phyloP scores from a whole-genome alignment of 2,113 vertebrate species.

The Mobula birostris region DNA sequence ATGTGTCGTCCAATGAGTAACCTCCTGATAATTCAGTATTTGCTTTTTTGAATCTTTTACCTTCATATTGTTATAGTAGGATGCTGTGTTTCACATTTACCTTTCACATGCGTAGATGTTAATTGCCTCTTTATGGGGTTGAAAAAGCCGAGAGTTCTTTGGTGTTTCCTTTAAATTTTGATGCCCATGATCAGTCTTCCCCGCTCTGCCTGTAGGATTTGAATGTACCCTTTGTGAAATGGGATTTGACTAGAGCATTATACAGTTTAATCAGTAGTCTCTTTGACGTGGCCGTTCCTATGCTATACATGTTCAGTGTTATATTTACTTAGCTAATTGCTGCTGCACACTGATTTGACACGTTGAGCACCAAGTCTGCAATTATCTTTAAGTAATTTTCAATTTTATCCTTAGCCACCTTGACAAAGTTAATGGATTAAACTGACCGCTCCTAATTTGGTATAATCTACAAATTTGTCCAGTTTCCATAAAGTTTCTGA shows the following conservation, averaged over 20 bases:
- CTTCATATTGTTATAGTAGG: background rate
- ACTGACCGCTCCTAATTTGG: background rate
- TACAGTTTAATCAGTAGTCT: background rate
- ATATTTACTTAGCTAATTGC: background rate
- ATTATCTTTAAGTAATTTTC: background rate
- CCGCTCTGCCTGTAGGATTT: background rate
- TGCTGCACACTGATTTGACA: background rate
- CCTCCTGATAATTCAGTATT: background rate
- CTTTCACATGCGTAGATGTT: background rate
- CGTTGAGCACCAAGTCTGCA: background rate
- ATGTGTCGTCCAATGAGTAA: background rate
- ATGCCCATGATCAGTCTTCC: background rate
- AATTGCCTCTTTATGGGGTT: background rate
- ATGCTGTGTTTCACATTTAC: background rate
- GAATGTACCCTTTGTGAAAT: slow-evolving; percentile 6
- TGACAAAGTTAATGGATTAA: background rate
- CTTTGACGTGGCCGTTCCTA: background rate
- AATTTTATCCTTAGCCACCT: background rate
- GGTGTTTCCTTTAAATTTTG: background rate
- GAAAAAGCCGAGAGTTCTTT: background rate
- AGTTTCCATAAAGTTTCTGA: background rate
- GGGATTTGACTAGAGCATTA: background rate
- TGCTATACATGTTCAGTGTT: background rate
- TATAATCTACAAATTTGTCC: background rate
- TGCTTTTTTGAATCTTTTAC: background rate